Conservation (phyloP, 2,113 vertebrate genomes). For the Pungitius pungitius region DNA sequence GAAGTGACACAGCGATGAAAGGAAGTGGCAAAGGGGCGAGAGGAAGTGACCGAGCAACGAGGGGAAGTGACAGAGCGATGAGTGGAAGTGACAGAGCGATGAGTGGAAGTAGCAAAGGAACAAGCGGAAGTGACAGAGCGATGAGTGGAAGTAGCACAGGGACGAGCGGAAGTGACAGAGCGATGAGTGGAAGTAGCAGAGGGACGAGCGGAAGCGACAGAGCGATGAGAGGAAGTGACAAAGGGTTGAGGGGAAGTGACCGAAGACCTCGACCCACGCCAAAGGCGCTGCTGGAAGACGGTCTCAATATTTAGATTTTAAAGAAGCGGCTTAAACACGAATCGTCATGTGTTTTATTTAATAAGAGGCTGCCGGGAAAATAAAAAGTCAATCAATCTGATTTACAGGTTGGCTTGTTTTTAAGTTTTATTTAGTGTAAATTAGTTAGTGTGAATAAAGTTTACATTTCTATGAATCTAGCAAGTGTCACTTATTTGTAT, state of each 20-base stretch:
- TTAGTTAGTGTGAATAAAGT: neutral
- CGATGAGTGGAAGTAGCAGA: neutral
- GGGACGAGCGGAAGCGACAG: neutral
- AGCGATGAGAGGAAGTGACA: too few relatives aligned
- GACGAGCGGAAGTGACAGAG: neutral
- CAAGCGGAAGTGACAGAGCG: neutral
- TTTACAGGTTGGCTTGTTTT: neutral
- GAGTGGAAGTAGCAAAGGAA: too few relatives aligned
- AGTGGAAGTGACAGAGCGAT: neutral
- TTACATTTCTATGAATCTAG: neutral
- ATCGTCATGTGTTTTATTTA: neutral
- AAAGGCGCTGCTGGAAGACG: slow-evolving; percentile 35
- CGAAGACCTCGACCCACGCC: slow-evolving; percentile 21
- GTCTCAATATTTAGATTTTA: slow-evolving; percentile 59
- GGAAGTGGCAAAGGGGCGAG: neutral
- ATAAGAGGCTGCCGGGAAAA: neutral
- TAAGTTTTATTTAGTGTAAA: neutral
- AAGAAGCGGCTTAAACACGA: neutral
- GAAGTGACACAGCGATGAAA: neutral
- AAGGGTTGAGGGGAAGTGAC: neutral
- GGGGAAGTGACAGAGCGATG: neutral
- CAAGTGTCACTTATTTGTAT: neutral
- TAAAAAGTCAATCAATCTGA: neutral
- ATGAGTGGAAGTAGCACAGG: neutral
- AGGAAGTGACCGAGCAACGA: neutral